Evolutionary conservation across 2,113 vertebrate genomes (phyloP).

Genomic region (Tichodroma muraria): DNA sequence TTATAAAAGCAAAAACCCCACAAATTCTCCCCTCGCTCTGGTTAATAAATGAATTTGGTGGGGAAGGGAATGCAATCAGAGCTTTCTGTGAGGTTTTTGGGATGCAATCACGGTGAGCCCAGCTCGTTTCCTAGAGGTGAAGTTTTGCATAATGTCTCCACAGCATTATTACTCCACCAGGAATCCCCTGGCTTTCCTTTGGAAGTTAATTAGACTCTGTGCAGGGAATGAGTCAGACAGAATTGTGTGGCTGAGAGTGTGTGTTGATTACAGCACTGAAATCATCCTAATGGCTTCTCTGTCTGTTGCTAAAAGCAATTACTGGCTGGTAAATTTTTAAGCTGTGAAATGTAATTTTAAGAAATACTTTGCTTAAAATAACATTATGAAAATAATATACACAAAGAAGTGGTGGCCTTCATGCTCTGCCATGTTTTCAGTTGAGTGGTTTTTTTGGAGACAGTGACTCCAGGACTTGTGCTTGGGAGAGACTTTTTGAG

Average conservation of each 20-base stretch:
- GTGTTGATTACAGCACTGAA: constrained; percentile 27
- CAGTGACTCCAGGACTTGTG: background rate
- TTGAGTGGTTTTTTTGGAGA: rapidly evolving
- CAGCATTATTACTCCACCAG: background rate
- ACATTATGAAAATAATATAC: background rate
- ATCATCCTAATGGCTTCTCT: constrained; percentile 16
- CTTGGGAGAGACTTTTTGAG: background rate
- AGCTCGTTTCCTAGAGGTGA: constrained; percentile 8
- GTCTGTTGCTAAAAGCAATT: constrained; percentile 20
- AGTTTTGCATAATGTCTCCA: background rate
- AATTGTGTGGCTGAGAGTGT: background rate
- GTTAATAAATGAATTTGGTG: background rate
- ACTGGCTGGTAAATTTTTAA: constrained; percentile 3
- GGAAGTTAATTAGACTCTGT: constrained; percentile 43
- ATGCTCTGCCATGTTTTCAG: rapidly evolving
- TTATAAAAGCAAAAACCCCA: background rate
- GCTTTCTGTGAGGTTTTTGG: background rate
- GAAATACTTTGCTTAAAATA: constrained; percentile 13
- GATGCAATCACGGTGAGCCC: background rate
- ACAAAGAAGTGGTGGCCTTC: background rate
- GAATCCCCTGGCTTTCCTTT: constrained; percentile 27
- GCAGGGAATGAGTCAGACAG: constrained; percentile 25
- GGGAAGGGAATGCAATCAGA: background rate
- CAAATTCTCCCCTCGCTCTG: background rate
- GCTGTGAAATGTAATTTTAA: background rate